These are phyloP conservation scores for Catocala nupta DNA, from an alignment of 2,888 invertebrate genomes.

Conservation along the genomic window DNA sequence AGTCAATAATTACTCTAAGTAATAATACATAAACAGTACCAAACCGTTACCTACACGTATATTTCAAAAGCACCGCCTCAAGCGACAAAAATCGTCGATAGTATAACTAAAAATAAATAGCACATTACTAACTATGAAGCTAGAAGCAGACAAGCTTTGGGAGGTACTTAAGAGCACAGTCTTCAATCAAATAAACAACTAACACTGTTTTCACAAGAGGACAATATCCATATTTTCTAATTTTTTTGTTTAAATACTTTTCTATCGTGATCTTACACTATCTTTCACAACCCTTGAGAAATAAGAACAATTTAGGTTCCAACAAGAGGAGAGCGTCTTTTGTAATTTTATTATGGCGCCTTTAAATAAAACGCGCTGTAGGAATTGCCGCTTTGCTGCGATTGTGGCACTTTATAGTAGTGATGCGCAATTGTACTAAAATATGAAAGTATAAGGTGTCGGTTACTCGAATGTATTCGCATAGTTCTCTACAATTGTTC, in stretches of 20 bases:
- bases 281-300: conserved; percentile 21
- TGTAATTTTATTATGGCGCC: neutral
- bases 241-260: too few relatives aligned
- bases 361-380: too few relatives aligned
- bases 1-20: neutral
- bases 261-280: neutral
- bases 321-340: neutral
- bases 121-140: conserved; percentile 48
- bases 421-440: too few relatives aligned
- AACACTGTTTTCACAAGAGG: conserved; percentile 7
- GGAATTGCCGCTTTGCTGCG: too few relatives aligned
- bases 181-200: conserved; percentile 35
- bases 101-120: conserved; percentile 61
- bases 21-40: conserved; percentile 3
- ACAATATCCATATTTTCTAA: too few relatives aligned
- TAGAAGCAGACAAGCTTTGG: conserved; percentile 57
- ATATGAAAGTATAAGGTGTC: too few relatives aligned
- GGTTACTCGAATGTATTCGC: too few relatives aligned
- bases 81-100: conserved; percentile 53
- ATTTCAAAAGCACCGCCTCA: conserved; percentile 80
- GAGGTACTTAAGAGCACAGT: conserved; percentile 59
- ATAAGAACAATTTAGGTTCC: neutral
- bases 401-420: too few relatives aligned
- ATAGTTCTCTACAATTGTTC: too few relatives aligned
- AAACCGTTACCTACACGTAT: conserved; percentile 4